Conservation (phyloP, 2,888 invertebrate species). For the Drosophila neonasuta region DNA sequence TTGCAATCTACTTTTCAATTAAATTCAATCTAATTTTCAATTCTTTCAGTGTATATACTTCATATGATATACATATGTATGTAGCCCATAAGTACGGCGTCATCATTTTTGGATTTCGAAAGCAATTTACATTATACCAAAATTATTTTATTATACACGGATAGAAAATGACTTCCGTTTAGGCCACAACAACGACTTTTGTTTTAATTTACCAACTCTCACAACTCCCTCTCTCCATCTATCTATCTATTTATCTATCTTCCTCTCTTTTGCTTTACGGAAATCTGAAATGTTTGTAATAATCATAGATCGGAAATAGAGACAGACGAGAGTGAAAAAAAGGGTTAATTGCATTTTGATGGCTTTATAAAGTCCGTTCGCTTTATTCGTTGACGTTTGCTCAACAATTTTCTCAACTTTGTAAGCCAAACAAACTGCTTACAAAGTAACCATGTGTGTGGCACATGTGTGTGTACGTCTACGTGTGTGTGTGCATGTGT, state of each 20-base stretch:
- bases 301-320: conserved; percentile 71
- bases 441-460: conserved; percentile 36
- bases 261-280: conserved; percentile 32
- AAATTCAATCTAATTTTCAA: no score
- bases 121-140: conserved; percentile 59
- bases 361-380: conserved; percentile 69
- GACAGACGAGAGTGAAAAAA: conserved; percentile 50
- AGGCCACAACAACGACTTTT: conserved; percentile 66
- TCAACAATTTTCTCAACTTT: conserved; percentile 34
- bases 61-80: background rate
- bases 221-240: conserved; percentile 5
- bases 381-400: conserved; percentile 22
- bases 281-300: conserved; percentile 67
- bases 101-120: conserved; percentile 60
- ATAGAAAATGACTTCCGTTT: conserved; percentile 73
- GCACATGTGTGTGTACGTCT: conserved; percentile 26
- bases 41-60: background rate
- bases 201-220: conserved; percentile 68
- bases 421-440: conserved; percentile 24
- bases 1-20: no score
- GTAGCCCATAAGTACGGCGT: conserved; percentile 27
- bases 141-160: conserved; percentile 74
- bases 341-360: conserved; percentile 79
- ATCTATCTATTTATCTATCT: background rate
- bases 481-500: conserved; percentile 9